Base-by-base conservation (phyloP, 2,113 vertebrate genomes). In the Centropristis striata region DNA sequence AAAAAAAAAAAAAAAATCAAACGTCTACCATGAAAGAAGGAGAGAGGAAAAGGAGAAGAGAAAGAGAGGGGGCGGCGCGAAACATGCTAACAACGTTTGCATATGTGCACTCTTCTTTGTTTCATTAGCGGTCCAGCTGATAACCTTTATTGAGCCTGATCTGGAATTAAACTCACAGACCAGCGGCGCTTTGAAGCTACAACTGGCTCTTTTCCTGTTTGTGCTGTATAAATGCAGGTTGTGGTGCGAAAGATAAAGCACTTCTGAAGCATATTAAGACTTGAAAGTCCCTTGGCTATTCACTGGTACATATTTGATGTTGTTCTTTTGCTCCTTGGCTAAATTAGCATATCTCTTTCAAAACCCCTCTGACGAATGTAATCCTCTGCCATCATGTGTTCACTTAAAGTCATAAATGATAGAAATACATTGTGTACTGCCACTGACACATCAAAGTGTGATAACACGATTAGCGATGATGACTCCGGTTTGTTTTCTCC, bases 291-390 rank as follows among this genome's bases (percentile, higher is more conserved):
- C 95, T 95, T 96, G 96, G 97, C 97, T 97, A 96, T 97, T 97
- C 96, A 96, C 95, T 96, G 96, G 95, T 95, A 96, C 96, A 96
- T 96, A 97, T 98, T 97, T 98, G 96, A 98, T 97, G 97, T 97
- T 96, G 92, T 97, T 96, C 96, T 96, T 93, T 93, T 96, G 95
- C 96, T 98, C 96, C 95, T 95, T 96, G 91, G 96, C 92, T 88
- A 96, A 97, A 99, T 99, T 98, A 97, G 96, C 97, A 98, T 98
- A 97, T 97, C 95, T 94, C 92, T 96, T 97, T 97, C 96, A 97
- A 97, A 97, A 96, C 63, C 95, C 89, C 67, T 41, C 96, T 95
- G 96, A 97, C 84, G 78, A 95, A 88, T 94, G 94, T 95, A 96
- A 97, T 96, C 96, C 96, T 96, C 95, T 92, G 94, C 96, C 95